phyloP scores from a whole-genome alignment of 2,888 invertebrate species.

The Aspidiotus rigidus region DNA sequence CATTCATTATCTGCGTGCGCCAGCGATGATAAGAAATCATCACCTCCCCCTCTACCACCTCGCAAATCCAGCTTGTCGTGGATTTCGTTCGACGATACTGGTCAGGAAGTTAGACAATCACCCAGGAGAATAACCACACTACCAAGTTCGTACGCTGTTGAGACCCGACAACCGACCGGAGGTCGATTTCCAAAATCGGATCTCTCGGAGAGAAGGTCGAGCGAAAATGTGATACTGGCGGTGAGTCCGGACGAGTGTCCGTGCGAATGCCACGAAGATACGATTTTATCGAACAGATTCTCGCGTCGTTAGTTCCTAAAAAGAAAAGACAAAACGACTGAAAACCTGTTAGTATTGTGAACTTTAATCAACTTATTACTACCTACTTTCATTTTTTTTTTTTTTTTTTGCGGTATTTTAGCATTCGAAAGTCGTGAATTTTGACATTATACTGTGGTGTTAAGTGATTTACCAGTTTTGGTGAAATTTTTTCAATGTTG shows the following conservation, averaged over 20 bases:
- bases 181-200: too few relatives aligned
- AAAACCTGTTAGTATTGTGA: too few relatives aligned
- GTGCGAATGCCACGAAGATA: conserved; percentile 78
- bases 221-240: conserved; percentile 50
- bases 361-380: too few relatives aligned
- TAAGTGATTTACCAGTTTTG: too few relatives aligned
- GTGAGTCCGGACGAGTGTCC: conserved; percentile 80
- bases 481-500: too few relatives aligned
- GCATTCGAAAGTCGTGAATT: too few relatives aligned
- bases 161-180: conserved; percentile 8
- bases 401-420: too few relatives aligned
- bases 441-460: too few relatives aligned
- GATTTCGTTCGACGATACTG: conserved; percentile 81
- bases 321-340: too few relatives aligned
- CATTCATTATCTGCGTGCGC: not conserved
- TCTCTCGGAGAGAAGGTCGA: conserved; percentile 47
- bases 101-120: conserved; percentile 63
- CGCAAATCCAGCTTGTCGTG: conserved; percentile 51
- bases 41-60: conserved; percentile 37
- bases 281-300: too few relatives aligned
- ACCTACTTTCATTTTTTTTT: too few relatives aligned
- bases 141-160: conserved; percentile 44
- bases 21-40: not conserved
- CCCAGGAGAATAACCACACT: conserved; percentile 75
- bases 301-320: too few relatives aligned